A percentile compares a stretch with the other conserved stretches of the same genome.
Evolutionary conservation across 2,888 invertebrate species (phyloP).

Genomic region (Tenodera sinensis): DNA sequence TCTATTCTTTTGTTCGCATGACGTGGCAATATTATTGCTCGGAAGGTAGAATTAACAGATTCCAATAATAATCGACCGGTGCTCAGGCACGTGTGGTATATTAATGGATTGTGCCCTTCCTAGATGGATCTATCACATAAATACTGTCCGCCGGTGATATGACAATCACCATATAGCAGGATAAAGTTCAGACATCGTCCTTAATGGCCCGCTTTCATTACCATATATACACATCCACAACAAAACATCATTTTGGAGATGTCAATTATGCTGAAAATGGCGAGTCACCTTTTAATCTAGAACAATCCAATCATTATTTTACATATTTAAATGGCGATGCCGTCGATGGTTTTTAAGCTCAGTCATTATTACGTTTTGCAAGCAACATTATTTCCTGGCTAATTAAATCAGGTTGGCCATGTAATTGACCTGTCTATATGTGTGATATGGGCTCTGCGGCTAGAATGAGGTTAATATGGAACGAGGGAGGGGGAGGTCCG

Average conservation of each 20-base stretch:
- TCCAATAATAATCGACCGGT: background rate
- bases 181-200: background rate
- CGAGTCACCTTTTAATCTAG: background rate
- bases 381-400: conserved; percentile 8
- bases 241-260: background rate
- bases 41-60: background rate
- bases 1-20: too few species aligned
- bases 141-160: background rate
- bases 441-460: conserved; percentile 17
- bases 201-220: background rate
- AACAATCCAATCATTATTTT: conserved; percentile 5
- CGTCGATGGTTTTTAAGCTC: conserved; percentile 6
- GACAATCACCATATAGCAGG: background rate
- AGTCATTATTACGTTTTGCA: conserved; percentile 12
- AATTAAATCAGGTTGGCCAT: conserved; percentile 14
- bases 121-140: background rate
- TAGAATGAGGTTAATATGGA: conserved; percentile 19
- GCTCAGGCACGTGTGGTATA: background rate
- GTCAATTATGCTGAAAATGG: background rate
- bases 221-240: background rate
- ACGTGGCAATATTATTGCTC: too few species aligned
- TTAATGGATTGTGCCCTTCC: background rate
- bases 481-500: background rate
- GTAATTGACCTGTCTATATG: conserved; percentile 19
- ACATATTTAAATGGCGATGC: background rate